phyloP scores from a whole-genome alignment of 2,113 vertebrate species.

The Turnix velox region DNA sequence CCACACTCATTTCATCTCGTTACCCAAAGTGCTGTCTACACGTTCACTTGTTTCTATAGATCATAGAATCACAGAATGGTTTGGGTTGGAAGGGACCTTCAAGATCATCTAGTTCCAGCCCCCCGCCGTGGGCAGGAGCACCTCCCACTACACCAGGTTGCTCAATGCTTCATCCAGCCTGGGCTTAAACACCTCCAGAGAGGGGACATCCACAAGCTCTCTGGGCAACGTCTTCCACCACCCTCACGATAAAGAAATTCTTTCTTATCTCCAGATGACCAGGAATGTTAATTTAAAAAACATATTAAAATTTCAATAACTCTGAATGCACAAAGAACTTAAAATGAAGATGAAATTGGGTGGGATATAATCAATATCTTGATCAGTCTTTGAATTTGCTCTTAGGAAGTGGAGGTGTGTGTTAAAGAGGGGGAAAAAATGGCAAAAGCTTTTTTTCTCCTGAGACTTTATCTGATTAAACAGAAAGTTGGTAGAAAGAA shows the following conservation, averaged over 20 bases:
- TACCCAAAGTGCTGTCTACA: neutral
- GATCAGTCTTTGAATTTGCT: neutral
- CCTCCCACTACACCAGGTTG: no score
- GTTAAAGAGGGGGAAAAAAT: neutral
- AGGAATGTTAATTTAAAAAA: neutral
- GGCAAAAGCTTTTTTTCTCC: neutral
- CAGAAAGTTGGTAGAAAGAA: neutral
- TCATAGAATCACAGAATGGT: no score
- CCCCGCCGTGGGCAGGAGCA: no score
- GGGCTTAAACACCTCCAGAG: no score
- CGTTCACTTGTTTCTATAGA: neutral
- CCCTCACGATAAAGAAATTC: no score
- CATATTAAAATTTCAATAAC: neutral
- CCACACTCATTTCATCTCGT: fast-evolving
- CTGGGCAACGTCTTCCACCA: no score
- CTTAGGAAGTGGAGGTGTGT: neutral
- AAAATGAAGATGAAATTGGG: neutral
- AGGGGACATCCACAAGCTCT: no score
- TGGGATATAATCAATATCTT: neutral
- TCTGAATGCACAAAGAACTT: neutral
- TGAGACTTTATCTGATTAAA: neutral
- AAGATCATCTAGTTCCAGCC: no score
- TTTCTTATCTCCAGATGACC: no score
- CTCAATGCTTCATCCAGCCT: no score
- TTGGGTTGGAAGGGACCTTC: no score